These are phyloP conservation scores for Neolamprologus caudopunctatus DNA, from an alignment of 2,113 vertebrate genomes.

Conservation along the genomic window DNA sequence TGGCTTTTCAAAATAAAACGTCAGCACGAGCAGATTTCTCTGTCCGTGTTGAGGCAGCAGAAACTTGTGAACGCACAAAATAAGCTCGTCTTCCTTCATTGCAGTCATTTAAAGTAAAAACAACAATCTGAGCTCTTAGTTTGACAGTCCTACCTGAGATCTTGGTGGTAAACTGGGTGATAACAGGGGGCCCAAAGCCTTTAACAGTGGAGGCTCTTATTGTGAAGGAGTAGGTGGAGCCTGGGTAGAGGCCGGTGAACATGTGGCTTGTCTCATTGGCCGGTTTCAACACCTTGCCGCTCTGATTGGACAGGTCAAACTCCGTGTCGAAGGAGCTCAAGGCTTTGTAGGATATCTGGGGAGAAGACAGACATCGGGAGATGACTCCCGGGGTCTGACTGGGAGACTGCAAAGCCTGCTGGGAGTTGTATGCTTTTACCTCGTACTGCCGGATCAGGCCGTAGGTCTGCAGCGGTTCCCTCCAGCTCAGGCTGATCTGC, in stretches of 20 bases:
- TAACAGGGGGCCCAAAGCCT: conserved; percentile 87
- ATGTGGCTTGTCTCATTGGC: conserved; percentile 92
- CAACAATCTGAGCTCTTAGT: background rate
- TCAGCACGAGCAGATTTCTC: background rate
- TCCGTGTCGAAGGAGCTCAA: conserved; percentile 97
- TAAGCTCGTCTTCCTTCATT: background rate
- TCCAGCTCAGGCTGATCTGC: conserved; percentile 92
- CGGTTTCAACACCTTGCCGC: conserved; percentile 85
- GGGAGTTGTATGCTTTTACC: conserved; percentile 60
- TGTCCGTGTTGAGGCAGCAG: background rate
- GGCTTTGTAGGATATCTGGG: conserved; percentile 94
- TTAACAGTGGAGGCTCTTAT: conserved; percentile 92
- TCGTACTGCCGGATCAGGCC: conserved; percentile 93
- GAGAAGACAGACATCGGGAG: background rate
- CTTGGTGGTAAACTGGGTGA: conserved; percentile 91
- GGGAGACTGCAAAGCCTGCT: background rate
- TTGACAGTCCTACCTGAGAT: conserved; percentile 81
- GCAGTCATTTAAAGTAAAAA: background rate
- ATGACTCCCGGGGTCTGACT: background rate
- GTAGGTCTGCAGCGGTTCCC: conserved; percentile 85
- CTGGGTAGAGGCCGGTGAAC: conserved; percentile 86
- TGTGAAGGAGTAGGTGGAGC: conserved; percentile 95
- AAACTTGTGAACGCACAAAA: background rate
- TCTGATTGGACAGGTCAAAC: conserved; percentile 94
- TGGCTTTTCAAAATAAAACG: background rate